Conservation (phyloP, 1,140 invertebrate species). For the Mactra quadrangularis region DNA sequence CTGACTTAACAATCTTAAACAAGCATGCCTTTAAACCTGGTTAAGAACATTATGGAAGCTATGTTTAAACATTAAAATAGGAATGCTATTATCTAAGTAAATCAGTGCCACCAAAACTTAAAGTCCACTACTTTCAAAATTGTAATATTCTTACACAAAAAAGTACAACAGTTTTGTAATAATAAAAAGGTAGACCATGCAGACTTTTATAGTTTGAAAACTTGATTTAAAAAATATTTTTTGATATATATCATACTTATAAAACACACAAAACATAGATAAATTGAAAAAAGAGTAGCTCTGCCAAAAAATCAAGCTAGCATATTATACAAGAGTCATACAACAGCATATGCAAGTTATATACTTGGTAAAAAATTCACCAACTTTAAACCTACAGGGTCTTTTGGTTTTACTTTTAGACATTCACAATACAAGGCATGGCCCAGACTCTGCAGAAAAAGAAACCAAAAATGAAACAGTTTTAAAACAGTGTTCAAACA, state of each 20-base stretch:
- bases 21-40: too few species aligned
- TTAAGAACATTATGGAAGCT: too few species aligned
- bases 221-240: too few species aligned
- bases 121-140: too few species aligned
- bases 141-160: too few species aligned
- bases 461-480: constrained; percentile 1
- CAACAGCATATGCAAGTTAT: constrained; percentile 49
- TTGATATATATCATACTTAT: not conserved
- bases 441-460: constrained; percentile 56
- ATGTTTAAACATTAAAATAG: too few species aligned
- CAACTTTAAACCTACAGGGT: constrained; percentile 38
- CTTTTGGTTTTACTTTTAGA: constrained; percentile 40
- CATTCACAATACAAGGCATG: constrained; percentile 56
- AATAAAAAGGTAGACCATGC: too few species aligned
- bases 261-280: constrained; percentile 29
- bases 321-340: constrained; percentile 49
- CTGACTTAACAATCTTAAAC: too few species aligned
- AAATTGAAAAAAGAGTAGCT: constrained; percentile 14
- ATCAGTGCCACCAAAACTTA: too few species aligned
- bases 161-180: too few species aligned
- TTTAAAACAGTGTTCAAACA: not conserved
- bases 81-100: too few species aligned
- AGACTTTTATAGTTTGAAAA: too few species aligned
- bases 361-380: constrained; percentile 54
- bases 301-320: constrained; percentile 41